phyloP scores from a whole-genome alignment of 1,140 invertebrate species.

The Nymphalis io region DNA sequence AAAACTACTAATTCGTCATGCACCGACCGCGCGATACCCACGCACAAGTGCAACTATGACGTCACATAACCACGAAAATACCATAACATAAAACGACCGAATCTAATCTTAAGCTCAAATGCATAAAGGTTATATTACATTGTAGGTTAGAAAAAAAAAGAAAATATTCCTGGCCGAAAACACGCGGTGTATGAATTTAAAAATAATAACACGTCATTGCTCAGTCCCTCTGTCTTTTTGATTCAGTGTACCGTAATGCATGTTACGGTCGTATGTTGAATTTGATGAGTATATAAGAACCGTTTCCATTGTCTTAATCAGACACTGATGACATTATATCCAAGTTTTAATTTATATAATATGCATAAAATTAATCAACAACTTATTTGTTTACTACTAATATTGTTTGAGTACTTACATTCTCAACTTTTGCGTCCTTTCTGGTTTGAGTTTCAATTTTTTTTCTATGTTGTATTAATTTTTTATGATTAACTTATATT shows the following conservation, averaged over 20 bases:
- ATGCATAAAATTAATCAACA: no score
- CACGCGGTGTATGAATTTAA: conserved; percentile 70
- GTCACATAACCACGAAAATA: conserved; percentile 48
- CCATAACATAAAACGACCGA: neutral
- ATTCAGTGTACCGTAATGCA: conserved; percentile 65
- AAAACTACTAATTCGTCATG: conserved; percentile 70
- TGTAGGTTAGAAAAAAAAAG: conserved; percentile 42
- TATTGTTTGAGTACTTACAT: no score
- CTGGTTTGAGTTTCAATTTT: no score
- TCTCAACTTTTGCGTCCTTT: no score
- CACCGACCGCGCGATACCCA: conserved; percentile 61
- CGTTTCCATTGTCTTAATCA: conserved; percentile 48
- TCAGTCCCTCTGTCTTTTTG: conserved; percentile 70
- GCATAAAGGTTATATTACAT: conserved; percentile 42
- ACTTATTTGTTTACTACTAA: no score
- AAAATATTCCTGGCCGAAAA: conserved; percentile 41
- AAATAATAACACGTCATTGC: conserved; percentile 75
- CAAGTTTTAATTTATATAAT: no score
- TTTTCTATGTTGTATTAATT: no score
- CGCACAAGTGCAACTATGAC: conserved; percentile 72
- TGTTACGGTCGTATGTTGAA: conserved; percentile 68
- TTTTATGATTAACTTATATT: no score
- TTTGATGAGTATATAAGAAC: conserved; percentile 55
- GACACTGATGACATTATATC: neutral
- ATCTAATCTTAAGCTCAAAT: conserved; percentile 18